These are phyloP conservation scores for Hyppa rectilinea DNA, from an alignment of 2,888 invertebrate genomes.

Conservation along the genomic window DNA sequence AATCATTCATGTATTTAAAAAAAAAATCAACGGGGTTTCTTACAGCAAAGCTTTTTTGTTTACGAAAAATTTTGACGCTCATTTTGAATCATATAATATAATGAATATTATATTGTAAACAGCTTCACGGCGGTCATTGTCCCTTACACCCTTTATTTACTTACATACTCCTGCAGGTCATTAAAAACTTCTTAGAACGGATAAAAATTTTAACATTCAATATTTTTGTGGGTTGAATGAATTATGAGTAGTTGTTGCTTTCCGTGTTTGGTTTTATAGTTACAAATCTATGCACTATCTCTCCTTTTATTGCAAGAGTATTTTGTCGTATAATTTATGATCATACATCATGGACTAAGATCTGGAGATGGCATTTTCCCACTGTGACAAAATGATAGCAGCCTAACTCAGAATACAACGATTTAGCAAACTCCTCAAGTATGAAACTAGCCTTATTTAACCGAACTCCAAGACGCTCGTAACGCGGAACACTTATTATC, in stretches of 20 bases:
- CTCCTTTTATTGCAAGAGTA: neutral
- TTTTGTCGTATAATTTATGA: neutral
- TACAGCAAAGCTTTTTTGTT: too few species aligned
- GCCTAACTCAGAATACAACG: neutral
- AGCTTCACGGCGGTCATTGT: too few species aligned
- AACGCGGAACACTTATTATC: conserved; percentile 73
- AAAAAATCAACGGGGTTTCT: too few species aligned
- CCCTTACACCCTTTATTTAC: too few species aligned
- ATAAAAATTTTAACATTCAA: neutral
- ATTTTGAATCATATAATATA: too few species aligned
- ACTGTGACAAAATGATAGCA: neutral
- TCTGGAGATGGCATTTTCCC: neutral
- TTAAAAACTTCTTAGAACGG: neutral
- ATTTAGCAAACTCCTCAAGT: conserved; percentile 7
- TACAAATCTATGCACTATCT: neutral
- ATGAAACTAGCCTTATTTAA: conserved; percentile 41
- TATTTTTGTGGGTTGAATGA: neutral
- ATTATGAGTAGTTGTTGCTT: neutral
- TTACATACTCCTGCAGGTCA: neutral
- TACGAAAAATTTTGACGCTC: too few species aligned
- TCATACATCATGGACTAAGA: neutral
- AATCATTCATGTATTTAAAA: too few species aligned
- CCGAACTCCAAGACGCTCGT: conserved; percentile 56
- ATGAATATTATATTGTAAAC: too few species aligned
- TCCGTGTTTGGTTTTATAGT: neutral